Evolutionary conservation across 2,113 vertebrate genomes (phyloP), one percentile per base, ranked within the genome.

Genomic region (Paradoxurus hermaphroditus): DNA sequence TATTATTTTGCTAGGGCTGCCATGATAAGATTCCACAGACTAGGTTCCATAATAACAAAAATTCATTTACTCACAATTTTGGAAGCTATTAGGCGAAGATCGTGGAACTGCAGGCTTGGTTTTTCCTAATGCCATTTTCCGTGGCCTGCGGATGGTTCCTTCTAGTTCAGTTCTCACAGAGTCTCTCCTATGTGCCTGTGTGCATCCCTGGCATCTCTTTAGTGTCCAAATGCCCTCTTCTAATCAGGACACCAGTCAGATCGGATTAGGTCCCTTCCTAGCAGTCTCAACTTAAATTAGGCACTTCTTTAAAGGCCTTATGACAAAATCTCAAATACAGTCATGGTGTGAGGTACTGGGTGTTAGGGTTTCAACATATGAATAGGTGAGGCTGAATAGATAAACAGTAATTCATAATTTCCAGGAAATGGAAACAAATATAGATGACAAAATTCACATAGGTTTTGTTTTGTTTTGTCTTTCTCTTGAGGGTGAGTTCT

Each of bases 171-270:
- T 39, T 7, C 3, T 81, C 56, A 59, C 21, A 9, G 2, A 59
- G 21, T 9, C 5, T 56, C 49, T 81, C 19, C 34, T 65, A 21
- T 41, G 4, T 19, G 21, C 59, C 29, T 65, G 4, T 7, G 0
- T 4, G 16, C 1, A 8, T 18, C 3, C 7, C 3, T 23, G 1
- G 1, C 7, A 1, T 46, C 12, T 75, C 25, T 46, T 84, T n/a
- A 25, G 21, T 65, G 49, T 15, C 18, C 56, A 44, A 11, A 91
- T 59, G 27, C 46, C 1, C 5, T 65, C 4, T 65, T 53, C 10
- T 53, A 15, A n/a, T 18, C 19, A 13, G 5, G 36, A 49, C 0
- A 46, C 5, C 0, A 14, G 8, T 63, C 5, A 85, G 1, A 70
- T 21, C 88, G 10, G 12, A 79, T 41, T 13, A 65, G 1, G 10